Base-by-base conservation (phyloP, 2,113 vertebrate species). In the Puffinus mauretanicus region DNA sequence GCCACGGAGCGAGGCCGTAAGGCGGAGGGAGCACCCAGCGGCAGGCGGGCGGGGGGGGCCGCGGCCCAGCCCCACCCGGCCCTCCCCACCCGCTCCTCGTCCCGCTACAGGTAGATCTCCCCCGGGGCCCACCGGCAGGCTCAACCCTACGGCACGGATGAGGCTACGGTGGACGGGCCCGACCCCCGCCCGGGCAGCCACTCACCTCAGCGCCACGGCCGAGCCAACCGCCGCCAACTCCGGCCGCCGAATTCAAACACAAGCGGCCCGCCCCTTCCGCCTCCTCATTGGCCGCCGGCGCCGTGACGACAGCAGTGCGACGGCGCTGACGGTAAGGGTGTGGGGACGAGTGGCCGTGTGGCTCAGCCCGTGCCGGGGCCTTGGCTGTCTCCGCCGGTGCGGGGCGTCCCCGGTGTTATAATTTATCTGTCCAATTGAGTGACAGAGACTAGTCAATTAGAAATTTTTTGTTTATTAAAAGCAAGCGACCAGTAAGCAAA, bases 161-260 rank as follows among this genome's bases (percentile, higher is more conserved):
- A 20, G 3, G 2, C 4, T 7, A 2, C 1, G 0, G 1, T 2
- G 0, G 1, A 15, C 4, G 3, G 1, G 0, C 7, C 7, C 1
- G 1, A 13, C 44, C 3, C 18, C 40, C 11, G 3, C 11, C 2
- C 1, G 0, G 2, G 2, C 29, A 11, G 2, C 17, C 9, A 40
- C 95, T 96, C 40, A 95, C 96, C 93, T 49, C 34, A 11, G 7
- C 9, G 12, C 55, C 9, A 2, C 8, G 2, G 4, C 11, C 44
- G 14, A 10, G 6, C n/a, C 10, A 29, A 4, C 58, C 10, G 34
- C 66, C 32, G 5, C 47, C 36, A 4, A 2, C 17, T 7, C 11
- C n/a, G n/a, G 34, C 58, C 42, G 46, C 70, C 54, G 62, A 40
- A 98, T 98, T 98, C 98, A 98, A 98, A 98, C 65, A 6, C 55